Evolutionary conservation across 2,888 invertebrate genomes (phyloP).

Genomic region (Drosophila neonasuta): DNA sequence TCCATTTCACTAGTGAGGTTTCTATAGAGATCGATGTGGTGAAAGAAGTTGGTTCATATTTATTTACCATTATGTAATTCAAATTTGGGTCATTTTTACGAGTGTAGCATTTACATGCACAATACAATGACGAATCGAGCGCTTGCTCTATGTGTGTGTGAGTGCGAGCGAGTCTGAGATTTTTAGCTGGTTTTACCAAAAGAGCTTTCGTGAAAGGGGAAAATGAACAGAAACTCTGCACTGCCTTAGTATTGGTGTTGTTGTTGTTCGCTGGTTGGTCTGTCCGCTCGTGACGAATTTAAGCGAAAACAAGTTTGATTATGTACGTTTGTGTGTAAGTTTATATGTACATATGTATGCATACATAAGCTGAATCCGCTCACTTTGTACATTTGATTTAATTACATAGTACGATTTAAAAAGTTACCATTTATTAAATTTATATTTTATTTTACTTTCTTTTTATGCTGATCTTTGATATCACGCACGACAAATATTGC

Average conservation of each 20-base stretch:
- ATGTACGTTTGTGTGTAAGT: slow-evolving; percentile 16
- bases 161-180: slow-evolving; percentile 57
- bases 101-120: slow-evolving; percentile 71
- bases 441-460: slow-evolving; percentile 7
- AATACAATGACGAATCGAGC: slow-evolving; percentile 50
- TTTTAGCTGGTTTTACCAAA: slow-evolving; percentile 64
- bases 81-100: slow-evolving; percentile 75
- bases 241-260: slow-evolving; percentile 40
- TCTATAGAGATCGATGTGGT: slow-evolving; percentile 63
- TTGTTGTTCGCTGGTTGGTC: slow-evolving; percentile 21
- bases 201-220: slow-evolving; percentile 75
- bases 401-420: background rate
- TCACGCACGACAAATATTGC: slow-evolving; percentile 15
- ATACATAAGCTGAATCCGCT: slow-evolving; percentile 31
- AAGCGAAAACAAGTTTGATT: slow-evolving; percentile 61
- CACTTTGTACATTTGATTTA: slow-evolving; percentile 26
- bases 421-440: background rate
- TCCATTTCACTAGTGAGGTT: slow-evolving; percentile 50
- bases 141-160: slow-evolving; percentile 10
- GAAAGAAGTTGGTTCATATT: slow-evolving; percentile 59
- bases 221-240: slow-evolving; percentile 58
- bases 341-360: background rate
- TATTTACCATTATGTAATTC: slow-evolving; percentile 69
- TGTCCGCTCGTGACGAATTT: slow-evolving; percentile 49
- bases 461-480: slow-evolving; percentile 15